A percentile compares a stretch with the other conserved stretches of the same genome.
Conservation (phyloP, 2,113 vertebrate genomes). For the Elachura formosa region DNA sequence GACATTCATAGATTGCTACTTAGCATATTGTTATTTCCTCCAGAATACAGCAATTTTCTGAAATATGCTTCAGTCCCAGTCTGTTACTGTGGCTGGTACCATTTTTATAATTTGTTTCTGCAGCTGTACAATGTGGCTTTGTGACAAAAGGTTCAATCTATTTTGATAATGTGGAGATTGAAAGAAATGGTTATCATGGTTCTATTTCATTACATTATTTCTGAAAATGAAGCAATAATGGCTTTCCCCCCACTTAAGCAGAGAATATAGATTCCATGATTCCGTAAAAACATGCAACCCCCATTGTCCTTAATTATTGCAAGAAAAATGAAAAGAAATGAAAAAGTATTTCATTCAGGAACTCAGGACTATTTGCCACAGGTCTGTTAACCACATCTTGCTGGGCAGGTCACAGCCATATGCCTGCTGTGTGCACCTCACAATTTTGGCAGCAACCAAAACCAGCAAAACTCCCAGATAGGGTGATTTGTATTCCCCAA, state of each 20-base stretch:
- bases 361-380: background rate
- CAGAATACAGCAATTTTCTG: background rate
- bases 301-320: background rate
- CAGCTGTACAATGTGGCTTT: background rate
- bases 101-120: background rate
- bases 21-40: background rate
- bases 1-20: background rate
- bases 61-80: background rate
- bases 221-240: background rate
- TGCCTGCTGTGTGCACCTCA: background rate
- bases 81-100: background rate
- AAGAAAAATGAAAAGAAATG: background rate
- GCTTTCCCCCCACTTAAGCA: accelerated
- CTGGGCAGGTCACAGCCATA: background rate
- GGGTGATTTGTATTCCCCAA: background rate
- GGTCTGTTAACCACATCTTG: background rate
- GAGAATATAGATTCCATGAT: background rate
- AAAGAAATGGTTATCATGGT: background rate
- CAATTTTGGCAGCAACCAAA: background rate
- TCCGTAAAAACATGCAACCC: background rate
- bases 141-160: background rate
- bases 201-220: background rate
- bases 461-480: accelerated
- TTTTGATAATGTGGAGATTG: background rate
- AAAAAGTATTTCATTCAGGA: background rate